Evolutionary conservation across 2,797 vertebrate species (phyloP), one percentile per base, ranked within the genome.

Genomic region (Megaceryle alcyon): DNA sequence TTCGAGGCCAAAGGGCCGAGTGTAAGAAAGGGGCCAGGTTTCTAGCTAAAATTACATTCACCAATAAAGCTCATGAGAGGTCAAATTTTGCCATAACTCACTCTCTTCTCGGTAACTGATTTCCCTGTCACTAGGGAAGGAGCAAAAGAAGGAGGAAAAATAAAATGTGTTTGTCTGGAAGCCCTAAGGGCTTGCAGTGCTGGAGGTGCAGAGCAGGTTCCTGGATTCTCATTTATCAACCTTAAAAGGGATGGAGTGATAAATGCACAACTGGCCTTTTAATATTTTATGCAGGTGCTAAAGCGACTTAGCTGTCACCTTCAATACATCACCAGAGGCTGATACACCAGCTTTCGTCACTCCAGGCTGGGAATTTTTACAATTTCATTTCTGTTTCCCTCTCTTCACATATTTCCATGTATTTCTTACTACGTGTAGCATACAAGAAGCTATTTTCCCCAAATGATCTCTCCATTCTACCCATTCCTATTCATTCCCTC

Each of bases 1-100:
- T 96, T 96, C 6, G 43, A 97, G 98, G 97, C 97, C 96, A 98
- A 96, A 98, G 96, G 97, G 97, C 91, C 70, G 88, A 94, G 81
- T 96, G 94, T 98, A 97, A 97, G 98, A 97, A 98, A 98, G 98
- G 97, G 96, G 97, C 98, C 97, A 97, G 98, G 97, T 98, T 98
- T 98, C 98, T 64, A 98, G 97, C 98, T 99, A 99, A 99, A 99
- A 99, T 99, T 99, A 98, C 98, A 98, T 98, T 99, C 98, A 97
- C 98, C 95, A 96, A 92, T 96, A 98, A 98, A 98, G 97, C 98
- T 98, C 98, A 97, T 13, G 37, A 97, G 97, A 98, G 98, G 98
- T 98, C 98, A 98, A 95, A 98, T 98, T 98, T 97, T 96, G 97
- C 97, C 96, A 97, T 98, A 98, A 98, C 97, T 98, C 98, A 98